Percentiles rank a stretch among this genome's conserved stretches.
These are phyloP conservation scores for Troides aeacus DNA, from an alignment of 2,888 invertebrate species.

Conservation along the genomic window DNA sequence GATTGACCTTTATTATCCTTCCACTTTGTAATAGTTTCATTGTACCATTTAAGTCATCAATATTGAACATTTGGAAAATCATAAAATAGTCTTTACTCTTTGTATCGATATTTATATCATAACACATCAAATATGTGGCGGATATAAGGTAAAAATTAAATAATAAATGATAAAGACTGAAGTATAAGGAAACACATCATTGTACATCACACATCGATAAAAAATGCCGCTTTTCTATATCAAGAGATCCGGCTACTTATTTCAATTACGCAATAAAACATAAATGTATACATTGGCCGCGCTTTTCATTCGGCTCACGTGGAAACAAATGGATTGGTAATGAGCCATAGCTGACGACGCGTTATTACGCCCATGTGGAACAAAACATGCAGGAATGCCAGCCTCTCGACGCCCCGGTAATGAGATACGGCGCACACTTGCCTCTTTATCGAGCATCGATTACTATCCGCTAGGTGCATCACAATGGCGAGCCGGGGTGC, in stretches of 20 bases:
- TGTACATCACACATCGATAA: conserved; percentile 2
- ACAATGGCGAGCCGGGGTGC: conserved; percentile 27
- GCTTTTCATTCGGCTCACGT: conserved; percentile 10
- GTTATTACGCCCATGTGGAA: conserved; percentile 33
- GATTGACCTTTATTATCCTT: too few relatives aligned
- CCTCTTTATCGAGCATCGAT: conserved; percentile 53
- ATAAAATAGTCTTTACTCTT: too few relatives aligned
- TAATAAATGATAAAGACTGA: background rate
- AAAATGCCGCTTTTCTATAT: conserved; percentile 21
- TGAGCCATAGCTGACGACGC: conserved; percentile 25
- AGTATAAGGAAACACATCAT: background rate
- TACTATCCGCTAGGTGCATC: conserved; percentile 36
- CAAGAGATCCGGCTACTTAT: conserved; percentile 25
- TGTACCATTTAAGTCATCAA: too few relatives aligned
- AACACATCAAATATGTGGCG: too few relatives aligned
- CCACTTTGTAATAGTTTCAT: too few relatives aligned
- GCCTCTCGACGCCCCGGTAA: conserved; percentile 58
- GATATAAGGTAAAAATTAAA: background rate
- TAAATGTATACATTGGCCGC: conserved; percentile 17
- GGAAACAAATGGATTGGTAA: conserved; percentile 26
- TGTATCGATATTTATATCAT: too few relatives aligned
- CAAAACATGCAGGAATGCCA: conserved; percentile 49
- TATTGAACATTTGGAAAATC: too few relatives aligned
- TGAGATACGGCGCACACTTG: conserved; percentile 58
- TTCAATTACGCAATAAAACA: conserved; percentile 22